Evolutionary conservation across 1,140 invertebrate species (phyloP).

Genomic region (Andrena cerasifolii): DNA sequence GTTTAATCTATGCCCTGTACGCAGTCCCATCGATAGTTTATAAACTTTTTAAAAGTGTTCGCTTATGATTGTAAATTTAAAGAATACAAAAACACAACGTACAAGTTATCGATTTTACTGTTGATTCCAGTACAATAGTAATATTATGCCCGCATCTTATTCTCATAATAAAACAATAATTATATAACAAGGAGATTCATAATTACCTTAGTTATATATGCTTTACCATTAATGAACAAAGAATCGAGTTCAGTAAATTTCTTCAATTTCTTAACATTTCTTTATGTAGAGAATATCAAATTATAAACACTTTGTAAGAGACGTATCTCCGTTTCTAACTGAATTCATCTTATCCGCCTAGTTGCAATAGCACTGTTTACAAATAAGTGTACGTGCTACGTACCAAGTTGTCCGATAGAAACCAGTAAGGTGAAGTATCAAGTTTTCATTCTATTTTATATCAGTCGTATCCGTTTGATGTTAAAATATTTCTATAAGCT

Average conservation of each 20-base stretch:
- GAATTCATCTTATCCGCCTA: conserved; percentile 23
- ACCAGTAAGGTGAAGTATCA: conserved; percentile 11
- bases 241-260: conserved; percentile 22
- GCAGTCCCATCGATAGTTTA: conserved; percentile 33
- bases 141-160: conserved; percentile 24
- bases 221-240: conserved; percentile 39
- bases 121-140: conserved; percentile 28
- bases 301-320: conserved; percentile 28
- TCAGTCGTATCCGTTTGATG: conserved; percentile 1
- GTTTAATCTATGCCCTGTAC: conserved; percentile 45
- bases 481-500: conserved; percentile 10
- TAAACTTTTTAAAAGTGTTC: conserved; percentile 21
- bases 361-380: conserved; percentile 34
- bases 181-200: conserved; percentile 44
- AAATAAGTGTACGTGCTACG: conserved; percentile 21
- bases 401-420: conserved; percentile 41
- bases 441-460: conserved; percentile 3
- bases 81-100: conserved; percentile 29
- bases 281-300: conserved; percentile 40
- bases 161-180: conserved; percentile 39
- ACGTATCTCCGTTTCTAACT: conserved; percentile 21
- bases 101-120: conserved; percentile 50
- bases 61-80: conserved; percentile 8
- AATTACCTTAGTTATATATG: conserved; percentile 39
- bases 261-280: conserved; percentile 29